Conservation (phyloP, 2,797 vertebrate species). For the Podargus strigoides region DNA sequence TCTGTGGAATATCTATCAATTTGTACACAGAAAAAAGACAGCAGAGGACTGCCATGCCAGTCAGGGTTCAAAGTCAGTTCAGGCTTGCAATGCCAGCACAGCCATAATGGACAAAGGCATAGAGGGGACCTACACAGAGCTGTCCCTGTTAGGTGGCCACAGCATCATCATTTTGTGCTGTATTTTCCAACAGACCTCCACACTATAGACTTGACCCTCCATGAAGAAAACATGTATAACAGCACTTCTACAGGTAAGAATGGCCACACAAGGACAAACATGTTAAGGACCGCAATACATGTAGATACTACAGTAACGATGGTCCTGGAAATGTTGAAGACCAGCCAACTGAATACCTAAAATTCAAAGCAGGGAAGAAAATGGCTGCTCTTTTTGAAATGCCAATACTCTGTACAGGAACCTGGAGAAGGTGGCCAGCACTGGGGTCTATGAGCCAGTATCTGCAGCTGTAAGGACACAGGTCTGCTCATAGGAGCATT, state of each 20-base stretch:
- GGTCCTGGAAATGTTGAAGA: neutral
- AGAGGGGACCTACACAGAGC: neutral
- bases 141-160: neutral
- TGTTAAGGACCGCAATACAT: neutral
- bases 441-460: neutral
- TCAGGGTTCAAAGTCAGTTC: neutral
- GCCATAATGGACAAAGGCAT: neutral
- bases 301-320: neutral
- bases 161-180: neutral
- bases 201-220: neutral
- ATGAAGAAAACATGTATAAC: neutral
- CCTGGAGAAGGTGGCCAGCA: neutral
- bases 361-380: neutral
- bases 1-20: accelerated
- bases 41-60: neutral
- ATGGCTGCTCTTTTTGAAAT: neutral
- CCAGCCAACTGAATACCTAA: neutral
- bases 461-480: neutral
- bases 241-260: neutral
- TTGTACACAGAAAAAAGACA: neutral
- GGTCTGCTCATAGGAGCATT: neutral
- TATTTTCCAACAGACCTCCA: neutral
- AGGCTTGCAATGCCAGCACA: neutral
- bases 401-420: neutral
- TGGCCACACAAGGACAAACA: neutral